phyloP scores from a whole-genome alignment of 2,113 vertebrate genomes.

The Oenanthe melanoleuca region DNA sequence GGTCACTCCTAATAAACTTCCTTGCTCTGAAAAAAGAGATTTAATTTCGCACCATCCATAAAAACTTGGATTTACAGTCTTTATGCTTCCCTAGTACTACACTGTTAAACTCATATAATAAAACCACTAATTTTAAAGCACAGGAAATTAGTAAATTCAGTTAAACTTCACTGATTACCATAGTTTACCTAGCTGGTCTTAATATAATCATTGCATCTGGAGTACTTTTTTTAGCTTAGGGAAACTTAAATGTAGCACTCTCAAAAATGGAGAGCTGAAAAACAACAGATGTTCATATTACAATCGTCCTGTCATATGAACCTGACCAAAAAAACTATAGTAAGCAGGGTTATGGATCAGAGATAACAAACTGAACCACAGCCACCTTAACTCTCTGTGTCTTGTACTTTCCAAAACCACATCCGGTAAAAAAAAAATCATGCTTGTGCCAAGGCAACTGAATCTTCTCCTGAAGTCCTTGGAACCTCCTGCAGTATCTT shows the following conservation, averaged over 20 bases:
- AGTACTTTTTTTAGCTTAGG: background rate
- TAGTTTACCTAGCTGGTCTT: background rate
- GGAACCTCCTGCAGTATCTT: background rate
- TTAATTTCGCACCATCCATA: background rate
- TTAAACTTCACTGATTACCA: background rate
- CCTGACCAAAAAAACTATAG: background rate
- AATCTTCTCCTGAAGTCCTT: background rate
- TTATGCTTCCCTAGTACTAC: background rate
- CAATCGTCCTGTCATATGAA: background rate
- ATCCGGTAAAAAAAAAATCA: background rate
- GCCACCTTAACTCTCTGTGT: background rate
- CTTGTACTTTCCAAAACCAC: background rate
- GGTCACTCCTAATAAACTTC: background rate
- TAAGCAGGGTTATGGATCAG: background rate
- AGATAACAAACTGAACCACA: background rate
- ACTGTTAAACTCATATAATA: background rate
- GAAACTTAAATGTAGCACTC: background rate
- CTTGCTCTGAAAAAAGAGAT: background rate
- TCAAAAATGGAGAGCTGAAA: background rate
- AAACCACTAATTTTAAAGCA: background rate
- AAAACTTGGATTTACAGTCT: background rate
- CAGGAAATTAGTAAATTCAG: background rate
- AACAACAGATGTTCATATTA: background rate
- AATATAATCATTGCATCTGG: background rate
- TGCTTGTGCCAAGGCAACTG: background rate